Base-by-base conservation (phyloP, 2,888 invertebrate genomes). In the Nymphalis urticae region DNA sequence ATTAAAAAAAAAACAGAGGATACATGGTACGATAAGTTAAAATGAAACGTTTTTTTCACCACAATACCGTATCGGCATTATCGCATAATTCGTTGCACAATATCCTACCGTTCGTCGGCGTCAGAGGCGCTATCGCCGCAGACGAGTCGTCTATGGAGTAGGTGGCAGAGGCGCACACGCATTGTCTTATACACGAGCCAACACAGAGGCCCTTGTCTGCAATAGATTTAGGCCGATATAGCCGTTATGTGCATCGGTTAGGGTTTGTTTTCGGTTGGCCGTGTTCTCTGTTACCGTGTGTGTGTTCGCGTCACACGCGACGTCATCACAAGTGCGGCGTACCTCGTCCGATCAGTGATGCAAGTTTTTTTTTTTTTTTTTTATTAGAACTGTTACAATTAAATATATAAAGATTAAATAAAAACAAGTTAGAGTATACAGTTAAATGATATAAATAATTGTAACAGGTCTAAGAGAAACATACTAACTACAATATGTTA, bases 171-270 rank as follows among this genome's bases (percentile, higher is more conserved):
- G 88, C 80, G 79, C 93, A 92, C 81, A 90, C 92, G 85, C 93
- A 93, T 81, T 89, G 91, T 77, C 83, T 88, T 79, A 93, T 90
- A 87, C 93, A 93, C 82, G 92, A 85, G 78, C 90, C 90, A 79
- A 91, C 88, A 83, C 93, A 93, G 78, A 89, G 84, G 80, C 89
- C 87, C 82, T 84, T 86, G 75, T 90, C 92, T 93, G 93, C 79
- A 92, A 92, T 79, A 73, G 79, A 82, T 79, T 78, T 75, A 73
- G 72, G 77, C 80, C 79, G 76, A 75, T 81, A 77, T 79, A 82
- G 76, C 81, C 58, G 50, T 62, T 50, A 62, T 42, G n/a, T 17
- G n/a, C 13, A 48, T 56, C 48, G 36, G 21, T 62, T 62, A 56
- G 1, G 24, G 50, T 6, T 51, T 24, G 48, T 36, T 51, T 47